Conservation (phyloP, 2,113 vertebrate genomes). For the Sapajus apella region DNA sequence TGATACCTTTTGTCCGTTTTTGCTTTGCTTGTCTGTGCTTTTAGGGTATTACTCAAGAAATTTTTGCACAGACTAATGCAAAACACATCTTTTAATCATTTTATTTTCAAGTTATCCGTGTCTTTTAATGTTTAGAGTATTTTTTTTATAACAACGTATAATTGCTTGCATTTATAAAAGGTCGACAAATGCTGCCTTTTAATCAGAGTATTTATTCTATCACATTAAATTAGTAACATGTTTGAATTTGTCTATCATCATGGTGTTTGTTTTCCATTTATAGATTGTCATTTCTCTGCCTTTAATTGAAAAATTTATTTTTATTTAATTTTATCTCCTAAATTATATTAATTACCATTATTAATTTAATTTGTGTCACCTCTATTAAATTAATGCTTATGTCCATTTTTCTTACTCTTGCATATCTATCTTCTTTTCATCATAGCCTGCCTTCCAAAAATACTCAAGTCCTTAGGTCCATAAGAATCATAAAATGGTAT, state of each 20-base stretch:
- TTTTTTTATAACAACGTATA: neutral
- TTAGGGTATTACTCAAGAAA: no score
- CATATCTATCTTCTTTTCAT: neutral
- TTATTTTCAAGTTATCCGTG: neutral
- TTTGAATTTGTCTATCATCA: neutral
- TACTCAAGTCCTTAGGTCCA: neutral
- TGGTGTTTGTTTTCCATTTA: neutral
- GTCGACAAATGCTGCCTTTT: neutral
- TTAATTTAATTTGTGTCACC: neutral
- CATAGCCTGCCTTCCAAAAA: neutral
- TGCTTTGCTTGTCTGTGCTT: no score
- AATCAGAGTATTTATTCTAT: neutral
- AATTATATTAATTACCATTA: neutral
- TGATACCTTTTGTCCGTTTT: no score
- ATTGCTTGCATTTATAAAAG: neutral
- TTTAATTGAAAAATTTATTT: neutral
- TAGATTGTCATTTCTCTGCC: neutral
- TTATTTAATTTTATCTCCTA: neutral
- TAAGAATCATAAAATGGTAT: neutral
- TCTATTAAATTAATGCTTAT: neutral
- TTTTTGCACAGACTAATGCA: no score
- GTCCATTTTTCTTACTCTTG: neutral
- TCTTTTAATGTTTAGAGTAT: neutral
- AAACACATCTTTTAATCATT: neutral
- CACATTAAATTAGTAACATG: neutral